Conservation (phyloP, 1,140 invertebrate species). For the Aphelinus atriplicis region DNA sequence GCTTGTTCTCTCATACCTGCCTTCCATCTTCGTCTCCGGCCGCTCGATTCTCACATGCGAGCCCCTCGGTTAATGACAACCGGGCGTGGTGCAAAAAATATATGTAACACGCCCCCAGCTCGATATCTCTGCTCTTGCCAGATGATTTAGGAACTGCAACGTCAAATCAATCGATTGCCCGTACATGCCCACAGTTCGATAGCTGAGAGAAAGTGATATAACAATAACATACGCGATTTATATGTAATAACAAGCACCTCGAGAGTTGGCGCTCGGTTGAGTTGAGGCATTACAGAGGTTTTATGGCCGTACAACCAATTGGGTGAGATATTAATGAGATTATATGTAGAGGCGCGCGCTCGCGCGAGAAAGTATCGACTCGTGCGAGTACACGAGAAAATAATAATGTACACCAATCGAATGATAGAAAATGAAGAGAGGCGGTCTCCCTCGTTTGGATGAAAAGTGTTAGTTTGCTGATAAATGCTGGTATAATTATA, state of each 20-base stretch:
- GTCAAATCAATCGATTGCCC: neutral
- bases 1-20: neutral
- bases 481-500: too few species aligned
- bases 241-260: constrained; percentile 18
- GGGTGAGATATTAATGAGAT: constrained; percentile 26
- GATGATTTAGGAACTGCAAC: constrained; percentile 23
- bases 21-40: neutral
- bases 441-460: too few species aligned
- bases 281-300: neutral
- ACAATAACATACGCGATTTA: constrained; percentile 24
- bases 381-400: neutral
- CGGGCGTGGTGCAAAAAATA: constrained; percentile 15
- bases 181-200: neutral
- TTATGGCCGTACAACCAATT: neutral
- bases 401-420: constrained; percentile 10
- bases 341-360: neutral
- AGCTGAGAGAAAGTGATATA: constrained; percentile 16
- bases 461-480: too few species aligned
- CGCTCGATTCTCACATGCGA: neutral
- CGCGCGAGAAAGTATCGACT: too few species aligned
- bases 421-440: too few species aligned
- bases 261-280: neutral
- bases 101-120: neutral
- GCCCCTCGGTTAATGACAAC: constrained; percentile 10
- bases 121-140: neutral